phyloP scores from a whole-genome alignment of 2,113 vertebrate species.

The Corapipo altera region DNA sequence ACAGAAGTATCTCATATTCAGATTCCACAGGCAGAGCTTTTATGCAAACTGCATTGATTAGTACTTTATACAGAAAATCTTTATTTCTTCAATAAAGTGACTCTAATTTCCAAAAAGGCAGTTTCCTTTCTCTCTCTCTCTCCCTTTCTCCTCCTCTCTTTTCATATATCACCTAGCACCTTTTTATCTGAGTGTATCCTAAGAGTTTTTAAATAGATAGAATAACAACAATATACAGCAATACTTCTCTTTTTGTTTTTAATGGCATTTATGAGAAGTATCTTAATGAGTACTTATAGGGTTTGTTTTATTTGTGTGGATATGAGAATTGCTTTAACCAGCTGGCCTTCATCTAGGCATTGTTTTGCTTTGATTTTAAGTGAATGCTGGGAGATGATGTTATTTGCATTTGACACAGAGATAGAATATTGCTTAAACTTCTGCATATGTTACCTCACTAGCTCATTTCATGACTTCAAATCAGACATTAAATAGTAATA shows the following conservation, averaged over 20 bases:
- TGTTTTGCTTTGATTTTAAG: background rate
- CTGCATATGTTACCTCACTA: background rate
- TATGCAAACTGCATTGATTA: background rate
- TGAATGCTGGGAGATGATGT: background rate
- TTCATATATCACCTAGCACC: background rate
- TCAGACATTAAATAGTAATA: background rate
- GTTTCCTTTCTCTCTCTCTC: background rate
- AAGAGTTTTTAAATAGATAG: background rate
- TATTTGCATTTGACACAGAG: background rate
- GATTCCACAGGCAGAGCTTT: background rate
- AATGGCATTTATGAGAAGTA: background rate
- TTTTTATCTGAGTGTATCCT: background rate
- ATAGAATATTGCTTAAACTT: background rate
- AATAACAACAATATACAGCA: background rate
- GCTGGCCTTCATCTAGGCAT: background rate
- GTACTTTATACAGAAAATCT: conserved; percentile 13
- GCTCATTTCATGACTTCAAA: background rate
- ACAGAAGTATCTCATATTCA: background rate
- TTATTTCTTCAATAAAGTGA: conserved; percentile 39
- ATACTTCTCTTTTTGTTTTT: background rate
- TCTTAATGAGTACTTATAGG: background rate
- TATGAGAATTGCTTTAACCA: conserved; percentile 25
- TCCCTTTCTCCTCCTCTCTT: background rate
- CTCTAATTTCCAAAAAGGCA: background rate
- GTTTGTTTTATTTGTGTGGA: background rate